These are phyloP conservation scores for Cepphus grylle DNA, from an alignment of 2,113 vertebrate genomes.

Conservation along the genomic window DNA sequence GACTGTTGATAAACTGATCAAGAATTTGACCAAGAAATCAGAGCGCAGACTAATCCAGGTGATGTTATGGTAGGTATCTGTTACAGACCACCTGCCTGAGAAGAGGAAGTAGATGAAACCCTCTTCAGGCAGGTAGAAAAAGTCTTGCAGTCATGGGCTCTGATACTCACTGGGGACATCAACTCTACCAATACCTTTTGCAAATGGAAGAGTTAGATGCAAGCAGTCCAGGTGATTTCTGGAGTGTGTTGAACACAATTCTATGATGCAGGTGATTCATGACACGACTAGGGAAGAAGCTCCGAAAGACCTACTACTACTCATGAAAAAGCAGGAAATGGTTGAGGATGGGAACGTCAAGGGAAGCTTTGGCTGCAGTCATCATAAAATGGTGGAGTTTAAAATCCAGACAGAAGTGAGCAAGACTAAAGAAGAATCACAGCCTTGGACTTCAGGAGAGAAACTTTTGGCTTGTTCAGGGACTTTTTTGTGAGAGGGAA, in stretches of 20 bases:
- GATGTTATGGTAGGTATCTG: background rate
- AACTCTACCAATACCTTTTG: background rate
- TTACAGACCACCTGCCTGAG: background rate
- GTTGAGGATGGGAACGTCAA: background rate
- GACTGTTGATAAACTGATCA: background rate
- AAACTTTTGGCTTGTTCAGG: background rate
- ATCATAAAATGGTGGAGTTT: background rate
- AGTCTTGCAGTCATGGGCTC: fast-evolving
- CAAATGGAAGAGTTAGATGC: background rate
- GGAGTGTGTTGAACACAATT: background rate
- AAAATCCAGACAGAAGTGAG: background rate
- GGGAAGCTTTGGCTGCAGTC: background rate
- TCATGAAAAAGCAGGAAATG: background rate
- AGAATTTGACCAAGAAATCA: background rate
- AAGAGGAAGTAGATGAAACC: background rate
- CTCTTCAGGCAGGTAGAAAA: background rate
- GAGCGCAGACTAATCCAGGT: background rate
- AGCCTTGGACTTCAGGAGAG: background rate
- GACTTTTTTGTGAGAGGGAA: background rate
- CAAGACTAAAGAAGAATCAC: background rate
- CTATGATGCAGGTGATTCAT: background rate
- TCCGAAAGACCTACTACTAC: background rate
- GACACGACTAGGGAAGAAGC: background rate
- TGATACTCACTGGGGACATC: background rate
- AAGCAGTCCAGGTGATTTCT: background rate